Evolutionary conservation across 37 sponge, comb jelly and placozoan genomes (phyloP).

Genomic region (Eunapius fragilis): DNA sequence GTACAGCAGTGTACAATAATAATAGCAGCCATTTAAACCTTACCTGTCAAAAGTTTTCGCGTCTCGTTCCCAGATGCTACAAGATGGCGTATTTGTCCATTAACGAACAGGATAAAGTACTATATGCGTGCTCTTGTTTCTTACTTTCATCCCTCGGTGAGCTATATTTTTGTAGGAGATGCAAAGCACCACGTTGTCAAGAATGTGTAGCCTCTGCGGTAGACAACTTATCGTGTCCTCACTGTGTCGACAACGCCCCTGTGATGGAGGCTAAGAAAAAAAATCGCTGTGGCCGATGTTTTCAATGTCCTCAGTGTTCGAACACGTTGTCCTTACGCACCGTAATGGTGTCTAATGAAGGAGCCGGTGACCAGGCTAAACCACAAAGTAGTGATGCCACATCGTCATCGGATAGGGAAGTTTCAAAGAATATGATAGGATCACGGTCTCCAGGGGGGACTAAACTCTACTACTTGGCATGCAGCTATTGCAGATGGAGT

Average conservation of each 20-base stretch:
- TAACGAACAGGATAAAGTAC: conserved; percentile 22
- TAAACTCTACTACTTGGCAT: conserved; percentile 69
- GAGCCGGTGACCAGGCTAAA: conserved; percentile 28
- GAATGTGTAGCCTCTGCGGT: conserved; percentile 60
- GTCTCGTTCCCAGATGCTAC: not conserved
- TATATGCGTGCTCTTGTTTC: conserved; percentile 66
- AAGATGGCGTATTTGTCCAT: conserved; percentile 47
- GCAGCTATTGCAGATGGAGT: conserved; percentile 74
- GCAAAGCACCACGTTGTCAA: conserved; percentile 58
- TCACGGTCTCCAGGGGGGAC: conserved; percentile 54
- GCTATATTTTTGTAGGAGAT: conserved; percentile 70
- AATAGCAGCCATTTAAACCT: conserved; percentile 12
- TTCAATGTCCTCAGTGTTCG: conserved; percentile 68
- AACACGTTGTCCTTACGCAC: conserved; percentile 54
- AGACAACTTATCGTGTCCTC: conserved; percentile 68
- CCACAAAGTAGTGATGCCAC: not conserved
- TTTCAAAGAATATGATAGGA: not conserved
- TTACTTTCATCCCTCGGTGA: conserved; percentile 28
- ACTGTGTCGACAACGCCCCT: conserved; percentile 63
- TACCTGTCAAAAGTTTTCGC: not conserved
- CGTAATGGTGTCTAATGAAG: conserved; percentile 55
- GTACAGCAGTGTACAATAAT: no score
- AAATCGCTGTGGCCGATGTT: conserved; percentile 61
- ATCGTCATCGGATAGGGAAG: not conserved
- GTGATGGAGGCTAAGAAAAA: conserved; percentile 46